Percentiles rank a stretch among this genome's conserved stretches.
Evolutionary conservation across 2,888 invertebrate species (phyloP).

Genomic region (Dryomyza anilis): DNA sequence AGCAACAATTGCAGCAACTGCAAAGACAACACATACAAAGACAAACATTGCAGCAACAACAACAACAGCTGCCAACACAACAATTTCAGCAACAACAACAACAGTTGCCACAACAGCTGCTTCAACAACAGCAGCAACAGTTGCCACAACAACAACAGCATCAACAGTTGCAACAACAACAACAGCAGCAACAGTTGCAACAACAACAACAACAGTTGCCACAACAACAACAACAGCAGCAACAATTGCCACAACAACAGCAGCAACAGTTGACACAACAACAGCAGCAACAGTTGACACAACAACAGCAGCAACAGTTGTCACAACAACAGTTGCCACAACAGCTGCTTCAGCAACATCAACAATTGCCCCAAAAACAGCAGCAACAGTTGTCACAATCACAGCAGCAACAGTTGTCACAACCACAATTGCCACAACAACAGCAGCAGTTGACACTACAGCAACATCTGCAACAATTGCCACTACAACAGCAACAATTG

Average conservation of each 20-base stretch:
- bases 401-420: constrained; percentile 32
- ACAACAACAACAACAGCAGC: constrained; percentile 31
- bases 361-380: too few relatives aligned
- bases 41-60: too few relatives aligned
- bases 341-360: constrained; percentile 23
- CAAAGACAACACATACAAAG: constrained; percentile 5
- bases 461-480: constrained; percentile 27
- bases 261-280: too few relatives aligned
- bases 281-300: constrained; percentile 34
- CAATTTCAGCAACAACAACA: constrained; percentile 7
- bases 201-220: too few relatives aligned
- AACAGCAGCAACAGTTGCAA: too few relatives aligned
- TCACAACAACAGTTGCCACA: constrained; percentile 18
- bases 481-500: constrained; percentile 24
- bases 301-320: constrained; percentile 28
- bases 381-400: too few relatives aligned
- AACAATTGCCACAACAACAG: constrained; percentile 28
- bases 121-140: constrained; percentile 33
- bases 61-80: constrained; percentile 29
- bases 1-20: constrained; percentile 31
- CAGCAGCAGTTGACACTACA: neutral
- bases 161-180: too few relatives aligned
- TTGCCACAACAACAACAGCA: too few relatives aligned
- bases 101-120: neutral
- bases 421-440: constrained; percentile 7